phyloP scores from a whole-genome alignment of 2,888 invertebrate genomes.

The Rhaphigaster nebulosa region DNA sequence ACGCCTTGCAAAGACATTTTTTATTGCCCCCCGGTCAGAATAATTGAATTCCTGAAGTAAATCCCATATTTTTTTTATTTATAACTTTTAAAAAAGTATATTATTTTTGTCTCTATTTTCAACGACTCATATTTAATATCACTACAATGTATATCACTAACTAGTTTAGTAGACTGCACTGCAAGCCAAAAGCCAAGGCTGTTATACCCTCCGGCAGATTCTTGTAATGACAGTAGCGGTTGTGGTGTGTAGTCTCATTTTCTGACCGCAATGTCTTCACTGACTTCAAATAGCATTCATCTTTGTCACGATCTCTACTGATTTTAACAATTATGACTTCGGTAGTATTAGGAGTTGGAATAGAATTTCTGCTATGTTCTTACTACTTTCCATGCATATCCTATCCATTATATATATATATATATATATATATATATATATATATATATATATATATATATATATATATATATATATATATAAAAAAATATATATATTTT shows the following conservation, averaged over 20 bases:
- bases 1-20: not conserved
- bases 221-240: not conserved
- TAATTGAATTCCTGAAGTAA: not conserved
- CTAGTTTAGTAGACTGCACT: not conserved
- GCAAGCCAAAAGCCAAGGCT: not conserved
- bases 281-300: not conserved
- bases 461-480: too few species aligned
- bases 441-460: too few species aligned
- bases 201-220: not conserved
- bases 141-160: not conserved
- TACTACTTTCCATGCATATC: not conserved
- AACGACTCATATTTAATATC: not conserved
- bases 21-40: not conserved
- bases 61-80: not conserved
- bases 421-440: too few species aligned
- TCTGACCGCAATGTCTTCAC: not conserved
- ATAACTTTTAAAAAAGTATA: not conserved
- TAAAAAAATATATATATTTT: too few species aligned
- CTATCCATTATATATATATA: not conserved
- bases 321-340: not conserved
- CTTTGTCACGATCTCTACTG: not conserved
- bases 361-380: not conserved
- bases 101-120: too few species aligned
- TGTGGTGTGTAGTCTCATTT: not conserved
- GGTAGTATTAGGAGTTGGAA: not conserved